Conservation (phyloP, 2,797 vertebrate genomes). For the Percopsis omiscomaycus region DNA sequence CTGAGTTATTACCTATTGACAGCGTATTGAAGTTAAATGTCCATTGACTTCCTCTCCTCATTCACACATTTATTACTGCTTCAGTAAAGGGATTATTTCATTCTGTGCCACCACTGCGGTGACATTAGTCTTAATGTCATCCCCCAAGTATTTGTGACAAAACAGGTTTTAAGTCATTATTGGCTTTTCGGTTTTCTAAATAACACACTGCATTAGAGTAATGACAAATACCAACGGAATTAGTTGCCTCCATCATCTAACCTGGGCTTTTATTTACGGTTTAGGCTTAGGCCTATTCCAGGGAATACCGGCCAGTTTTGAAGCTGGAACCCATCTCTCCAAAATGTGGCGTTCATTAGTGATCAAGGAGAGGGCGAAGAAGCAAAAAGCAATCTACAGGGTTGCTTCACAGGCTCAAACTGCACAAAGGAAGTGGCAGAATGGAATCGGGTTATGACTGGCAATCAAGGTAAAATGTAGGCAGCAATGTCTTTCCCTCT, state of each 20-base stretch:
- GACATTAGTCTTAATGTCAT: slow-evolving; percentile 26
- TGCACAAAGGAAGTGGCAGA: background rate
- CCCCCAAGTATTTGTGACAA: slow-evolving; percentile 24
- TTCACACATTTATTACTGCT: slow-evolving; percentile 41
- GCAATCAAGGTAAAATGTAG: slow-evolving; percentile 45
- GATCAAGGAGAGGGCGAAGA: background rate
- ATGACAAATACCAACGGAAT: background rate
- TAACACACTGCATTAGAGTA: slow-evolving; percentile 5
- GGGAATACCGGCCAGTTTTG: too few species aligned
- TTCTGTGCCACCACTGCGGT: slow-evolving; percentile 28
- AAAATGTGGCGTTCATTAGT: too few species aligned
- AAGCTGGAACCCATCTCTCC: too few species aligned
- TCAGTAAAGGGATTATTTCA: slow-evolving; percentile 45
- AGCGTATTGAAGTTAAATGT: slow-evolving; percentile 69
- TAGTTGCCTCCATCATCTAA: slow-evolving; percentile 5
- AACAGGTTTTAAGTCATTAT: slow-evolving; percentile 20
- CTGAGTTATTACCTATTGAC: slow-evolving; percentile 54
- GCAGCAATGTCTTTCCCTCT: slow-evolving; percentile 2
- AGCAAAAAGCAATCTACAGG: background rate
- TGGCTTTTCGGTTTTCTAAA: slow-evolving; percentile 26
- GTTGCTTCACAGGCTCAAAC: slow-evolving; percentile 9
- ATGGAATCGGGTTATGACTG: slow-evolving; percentile 39
- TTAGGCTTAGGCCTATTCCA: slow-evolving; percentile 5
- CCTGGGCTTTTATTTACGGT: slow-evolving; percentile 14
- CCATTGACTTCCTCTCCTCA: slow-evolving; percentile 62